Evolutionary conservation across 2,888 invertebrate genomes (phyloP).

Genomic region (Chymomyza fuscimana): DNA sequence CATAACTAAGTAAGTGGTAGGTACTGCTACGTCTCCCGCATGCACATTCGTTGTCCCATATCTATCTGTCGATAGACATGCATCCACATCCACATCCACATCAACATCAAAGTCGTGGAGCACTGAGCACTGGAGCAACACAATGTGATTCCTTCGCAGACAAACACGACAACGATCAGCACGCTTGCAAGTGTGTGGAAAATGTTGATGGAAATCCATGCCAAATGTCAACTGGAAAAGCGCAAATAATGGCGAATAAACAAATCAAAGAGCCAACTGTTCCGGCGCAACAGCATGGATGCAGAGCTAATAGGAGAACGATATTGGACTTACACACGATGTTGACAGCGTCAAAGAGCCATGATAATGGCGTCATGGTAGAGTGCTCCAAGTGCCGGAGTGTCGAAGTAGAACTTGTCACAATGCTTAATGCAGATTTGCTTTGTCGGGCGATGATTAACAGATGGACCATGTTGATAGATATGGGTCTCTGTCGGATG

Average conservation of each 20-base stretch:
- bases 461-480: neutral
- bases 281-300: neutral
- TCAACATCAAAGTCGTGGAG: constrained; percentile 8
- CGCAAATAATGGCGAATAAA: constrained; percentile 44
- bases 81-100: constrained; percentile 8
- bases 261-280: constrained; percentile 45
- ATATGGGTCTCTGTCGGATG: neutral
- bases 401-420: neutral
- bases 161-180: neutral
- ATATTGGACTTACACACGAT: neutral
- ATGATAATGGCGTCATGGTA: neutral
- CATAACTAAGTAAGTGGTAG: neutral
- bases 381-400: neutral
- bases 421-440: neutral
- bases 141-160: neutral
- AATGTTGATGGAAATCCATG: constrained; percentile 44
- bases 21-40: neutral
- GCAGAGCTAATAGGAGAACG: neutral
- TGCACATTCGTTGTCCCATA: neutral
- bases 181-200: constrained; percentile 46
- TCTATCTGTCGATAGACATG: neutral
- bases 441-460: neutral
- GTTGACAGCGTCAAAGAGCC: neutral
- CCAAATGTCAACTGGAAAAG: constrained; percentile 53
- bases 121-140: neutral